Evolutionary conservation across 2,888 invertebrate species (phyloP).

Genomic region (Leptopilina drosophilae): DNA sequence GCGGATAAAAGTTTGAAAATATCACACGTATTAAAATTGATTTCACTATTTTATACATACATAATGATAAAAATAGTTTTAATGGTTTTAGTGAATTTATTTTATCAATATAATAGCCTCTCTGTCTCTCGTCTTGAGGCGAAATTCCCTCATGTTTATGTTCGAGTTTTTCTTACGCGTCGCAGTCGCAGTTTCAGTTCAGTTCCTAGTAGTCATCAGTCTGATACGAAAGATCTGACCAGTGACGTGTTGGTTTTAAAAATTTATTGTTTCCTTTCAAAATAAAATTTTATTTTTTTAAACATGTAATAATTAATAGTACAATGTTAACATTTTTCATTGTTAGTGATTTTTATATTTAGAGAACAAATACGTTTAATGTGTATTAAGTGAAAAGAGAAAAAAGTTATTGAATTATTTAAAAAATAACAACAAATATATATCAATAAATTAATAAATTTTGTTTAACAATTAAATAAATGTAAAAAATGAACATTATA

Average conservation of each 20-base stretch:
- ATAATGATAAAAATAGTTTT: conserved; percentile 1
- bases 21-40: background rate
- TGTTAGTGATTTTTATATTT: no score
- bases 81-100: background rate
- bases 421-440: no score
- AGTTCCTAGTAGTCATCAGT: background rate
- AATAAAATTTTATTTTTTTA: background rate
- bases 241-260: background rate
- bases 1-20: no score
- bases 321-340: no score
- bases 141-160: background rate
- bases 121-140: background rate
- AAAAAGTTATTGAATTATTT: no score
- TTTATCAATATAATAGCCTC: background rate
- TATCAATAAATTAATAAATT: no score
- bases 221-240: conserved; percentile 1
- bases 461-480: no score
- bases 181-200: background rate
- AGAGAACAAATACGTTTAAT: no score
- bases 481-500: no score
- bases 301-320: background rate
- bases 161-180: background rate
- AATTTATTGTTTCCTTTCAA: background rate
- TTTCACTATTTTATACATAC: background rate
- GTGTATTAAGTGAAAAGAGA: no score